Conservation (phyloP, 2,888 invertebrate species). For the Bombylius discolor region DNA sequence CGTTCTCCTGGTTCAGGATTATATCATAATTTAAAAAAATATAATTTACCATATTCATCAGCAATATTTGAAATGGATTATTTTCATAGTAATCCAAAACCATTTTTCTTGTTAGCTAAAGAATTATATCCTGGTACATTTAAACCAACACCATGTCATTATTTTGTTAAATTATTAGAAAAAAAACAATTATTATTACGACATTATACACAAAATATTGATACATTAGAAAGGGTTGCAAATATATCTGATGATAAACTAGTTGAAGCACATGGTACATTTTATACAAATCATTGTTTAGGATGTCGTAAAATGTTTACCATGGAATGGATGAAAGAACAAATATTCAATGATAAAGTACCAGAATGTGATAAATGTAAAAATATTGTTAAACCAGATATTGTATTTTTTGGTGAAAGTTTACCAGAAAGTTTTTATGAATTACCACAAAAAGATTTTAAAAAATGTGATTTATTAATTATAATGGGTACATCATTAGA, state of each 20-base stretch:
- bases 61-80: constrained; percentile 85
- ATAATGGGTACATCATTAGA: constrained; percentile 90
- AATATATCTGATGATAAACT: constrained; percentile 71
- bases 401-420: constrained; percentile 90
- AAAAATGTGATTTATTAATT: constrained; percentile 77
- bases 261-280: constrained; percentile 92
- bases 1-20: constrained; percentile 84
- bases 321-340: constrained; percentile 77
- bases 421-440: constrained; percentile 66
- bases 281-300: constrained; percentile 75
- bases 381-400: constrained; percentile 84
- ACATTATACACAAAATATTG: constrained; percentile 86
- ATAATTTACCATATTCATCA: constrained; percentile 80
- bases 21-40: constrained; percentile 82
- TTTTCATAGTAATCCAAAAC: constrained; percentile 77
- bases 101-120: constrained; percentile 83
- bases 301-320: constrained; percentile 58
- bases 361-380: constrained; percentile 66
- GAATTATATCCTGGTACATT: constrained; percentile 78
- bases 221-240: constrained; percentile 78
- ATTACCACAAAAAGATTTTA: constrained; percentile 59
- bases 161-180: constrained; percentile 72
- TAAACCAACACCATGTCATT: constrained; percentile 82
- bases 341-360: constrained; percentile 56
- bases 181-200: constrained; percentile 66